Evolutionary conservation across 1,140 invertebrate genomes (phyloP).

Genomic region (Pogonus chalceus): DNA sequence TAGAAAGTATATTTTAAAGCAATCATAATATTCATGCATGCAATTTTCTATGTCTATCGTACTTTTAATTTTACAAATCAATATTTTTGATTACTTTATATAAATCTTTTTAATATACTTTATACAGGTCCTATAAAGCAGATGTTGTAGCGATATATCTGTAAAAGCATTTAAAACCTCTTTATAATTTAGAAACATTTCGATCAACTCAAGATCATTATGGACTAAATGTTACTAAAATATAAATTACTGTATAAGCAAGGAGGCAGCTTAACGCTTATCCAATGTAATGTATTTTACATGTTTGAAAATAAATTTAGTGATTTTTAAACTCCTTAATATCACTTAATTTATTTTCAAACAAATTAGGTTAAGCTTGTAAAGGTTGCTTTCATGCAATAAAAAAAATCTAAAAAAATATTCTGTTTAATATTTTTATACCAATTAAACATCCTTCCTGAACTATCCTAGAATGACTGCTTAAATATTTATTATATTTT

Average conservation of each 20-base stretch:
- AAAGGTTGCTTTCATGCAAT: constrained; percentile 6
- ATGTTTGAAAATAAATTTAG: background rate
- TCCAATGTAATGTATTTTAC: background rate
- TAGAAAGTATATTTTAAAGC: constrained; percentile 1
- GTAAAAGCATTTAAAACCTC: background rate
- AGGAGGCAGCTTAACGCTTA: constrained; percentile 3
- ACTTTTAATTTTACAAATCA: background rate
- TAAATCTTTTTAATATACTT: background rate
- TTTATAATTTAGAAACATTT: background rate
- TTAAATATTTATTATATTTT: too few relatives aligned
- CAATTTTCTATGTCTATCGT: background rate
- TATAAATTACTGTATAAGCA: constrained; percentile 3
- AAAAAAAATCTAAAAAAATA: background rate
- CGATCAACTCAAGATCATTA: background rate
- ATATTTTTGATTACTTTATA: background rate
- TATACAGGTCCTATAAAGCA: background rate
- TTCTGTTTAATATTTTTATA: too few relatives aligned
- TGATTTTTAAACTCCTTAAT: background rate
- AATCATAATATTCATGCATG: background rate
- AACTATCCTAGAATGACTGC: too few relatives aligned
- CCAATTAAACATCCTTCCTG: too few relatives aligned
- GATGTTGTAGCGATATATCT: constrained; percentile 6
- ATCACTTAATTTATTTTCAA: background rate
- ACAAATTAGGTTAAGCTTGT: constrained; percentile 4
- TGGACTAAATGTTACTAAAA: background rate